Percentiles rank a stretch among this genome's conserved stretches.
These are phyloP conservation scores for Nycteola revayana DNA, from an alignment of 2,888 invertebrate species.

Conservation along the genomic window DNA sequence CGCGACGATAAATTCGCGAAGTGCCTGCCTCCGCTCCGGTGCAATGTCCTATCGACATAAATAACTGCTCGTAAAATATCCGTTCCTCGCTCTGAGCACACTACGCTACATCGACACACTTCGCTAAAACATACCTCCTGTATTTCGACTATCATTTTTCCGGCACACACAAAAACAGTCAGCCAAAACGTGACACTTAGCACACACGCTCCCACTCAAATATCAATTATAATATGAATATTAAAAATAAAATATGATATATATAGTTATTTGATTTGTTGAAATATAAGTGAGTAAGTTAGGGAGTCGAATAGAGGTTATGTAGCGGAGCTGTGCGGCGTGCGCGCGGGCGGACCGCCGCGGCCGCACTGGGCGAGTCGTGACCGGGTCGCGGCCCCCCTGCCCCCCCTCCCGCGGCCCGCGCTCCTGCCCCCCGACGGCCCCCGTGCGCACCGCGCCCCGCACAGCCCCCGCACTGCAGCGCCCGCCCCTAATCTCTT, in stretches of 20 bases:
- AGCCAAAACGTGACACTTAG: constrained; percentile 12
- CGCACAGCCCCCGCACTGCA: constrained; percentile 65
- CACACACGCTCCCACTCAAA: constrained; percentile 19
- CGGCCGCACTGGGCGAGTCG: constrained; percentile 69
- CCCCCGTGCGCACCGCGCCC: constrained; percentile 19
- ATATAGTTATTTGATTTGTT: not conserved
- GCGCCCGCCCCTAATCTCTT: constrained; percentile 61
- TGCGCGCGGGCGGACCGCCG: constrained; percentile 76
- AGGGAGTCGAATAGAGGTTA: constrained; percentile 32
- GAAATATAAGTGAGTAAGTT: not conserved
- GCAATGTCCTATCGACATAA: constrained; percentile 33
- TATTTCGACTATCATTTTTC: constrained; percentile 77
- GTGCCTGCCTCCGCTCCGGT: constrained; percentile 32
- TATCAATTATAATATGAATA: constrained; percentile 17
- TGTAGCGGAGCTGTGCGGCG: constrained; percentile 39
- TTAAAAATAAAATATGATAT: constrained; percentile 31
- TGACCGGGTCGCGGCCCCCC: constrained; percentile 70
- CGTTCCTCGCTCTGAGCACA: constrained; percentile 26
- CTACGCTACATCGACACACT: not conserved
- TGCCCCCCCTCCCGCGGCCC: constrained; percentile 24
- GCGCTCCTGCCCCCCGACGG: too few relatives aligned
- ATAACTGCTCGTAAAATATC: constrained; percentile 37
- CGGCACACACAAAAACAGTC: constrained; percentile 36
- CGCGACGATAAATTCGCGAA: constrained; percentile 14
- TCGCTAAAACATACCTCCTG: constrained; percentile 60